Evolutionary conservation across 2,113 vertebrate genomes (phyloP).

Genomic region (Podarcis muralis): DNA sequence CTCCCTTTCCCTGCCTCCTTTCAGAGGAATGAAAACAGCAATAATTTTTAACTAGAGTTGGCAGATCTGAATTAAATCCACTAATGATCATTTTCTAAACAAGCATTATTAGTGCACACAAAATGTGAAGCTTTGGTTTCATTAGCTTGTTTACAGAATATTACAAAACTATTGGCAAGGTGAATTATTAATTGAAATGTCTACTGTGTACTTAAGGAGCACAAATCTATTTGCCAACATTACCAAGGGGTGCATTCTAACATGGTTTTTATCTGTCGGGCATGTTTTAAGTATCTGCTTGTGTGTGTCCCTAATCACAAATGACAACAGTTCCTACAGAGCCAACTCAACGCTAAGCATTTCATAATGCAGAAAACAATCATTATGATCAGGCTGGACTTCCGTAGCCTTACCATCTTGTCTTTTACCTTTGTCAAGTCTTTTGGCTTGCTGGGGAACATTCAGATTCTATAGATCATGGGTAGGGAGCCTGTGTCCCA

Average conservation of each 20-base stretch:
- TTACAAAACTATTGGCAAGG: constrained; percentile 24
- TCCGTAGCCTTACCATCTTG: not conserved
- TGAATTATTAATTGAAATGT: constrained; percentile 13
- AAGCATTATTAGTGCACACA: constrained; percentile 19
- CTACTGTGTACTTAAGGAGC: not conserved
- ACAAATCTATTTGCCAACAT: not conserved
- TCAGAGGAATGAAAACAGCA: constrained; percentile 32
- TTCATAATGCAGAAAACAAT: not conserved
- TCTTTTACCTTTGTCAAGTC: not conserved
- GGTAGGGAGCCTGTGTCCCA: not conserved
- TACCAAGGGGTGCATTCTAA: not conserved
- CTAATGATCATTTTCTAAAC: constrained; percentile 51
- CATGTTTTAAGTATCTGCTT: not conserved
- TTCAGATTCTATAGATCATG: not conserved
- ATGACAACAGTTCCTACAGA: not conserved
- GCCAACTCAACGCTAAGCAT: not conserved
- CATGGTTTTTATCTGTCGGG: not conserved
- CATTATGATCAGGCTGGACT: not conserved
- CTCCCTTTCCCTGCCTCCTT: constrained; percentile 50
- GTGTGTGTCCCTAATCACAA: not conserved
- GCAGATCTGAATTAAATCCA: constrained; percentile 63
- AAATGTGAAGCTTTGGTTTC: constrained; percentile 15
- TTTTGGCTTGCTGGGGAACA: not conserved
- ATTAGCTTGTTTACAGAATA: constrained; percentile 28
- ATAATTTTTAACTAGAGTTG: constrained; percentile 55